Conservation (phyloP, 2,888 invertebrate species). For the Rhingia rostrata region DNA sequence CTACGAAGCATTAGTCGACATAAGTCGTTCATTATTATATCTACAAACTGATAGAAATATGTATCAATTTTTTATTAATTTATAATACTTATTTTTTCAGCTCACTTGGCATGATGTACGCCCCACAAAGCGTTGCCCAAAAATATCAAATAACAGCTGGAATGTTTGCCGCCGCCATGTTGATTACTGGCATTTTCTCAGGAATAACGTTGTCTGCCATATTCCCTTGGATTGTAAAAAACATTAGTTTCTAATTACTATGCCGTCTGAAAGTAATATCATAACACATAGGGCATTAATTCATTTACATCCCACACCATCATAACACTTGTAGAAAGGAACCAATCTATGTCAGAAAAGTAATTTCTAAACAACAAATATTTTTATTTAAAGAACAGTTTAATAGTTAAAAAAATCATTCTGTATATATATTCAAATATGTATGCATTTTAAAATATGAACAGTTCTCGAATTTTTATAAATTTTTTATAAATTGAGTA, state of each 20-base stretch:
- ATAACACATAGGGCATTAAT: slow-evolving; percentile 27
- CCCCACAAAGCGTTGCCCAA: slow-evolving; percentile 87
- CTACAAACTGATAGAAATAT: not conserved
- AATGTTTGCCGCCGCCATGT: slow-evolving; percentile 97
- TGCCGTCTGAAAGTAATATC: not conserved
- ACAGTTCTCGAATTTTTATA: too few species aligned
- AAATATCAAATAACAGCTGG: slow-evolving; percentile 94
- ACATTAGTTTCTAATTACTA: slow-evolving; percentile 64
- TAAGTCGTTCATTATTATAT: too few species aligned
- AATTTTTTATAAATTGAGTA: not conserved
- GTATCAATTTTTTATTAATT: slow-evolving; percentile 29
- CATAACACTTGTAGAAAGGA: slow-evolving; percentile 19
- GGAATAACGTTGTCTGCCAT: slow-evolving; percentile 91
- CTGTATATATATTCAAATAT: too few species aligned
- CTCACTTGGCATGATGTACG: slow-evolving; percentile 83
- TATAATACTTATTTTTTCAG: slow-evolving; percentile 83
- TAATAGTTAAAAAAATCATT: too few species aligned
- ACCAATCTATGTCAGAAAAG: not conserved
- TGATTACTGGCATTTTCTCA: slow-evolving; percentile 93
- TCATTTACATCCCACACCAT: not conserved
- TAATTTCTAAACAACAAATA: not conserved
- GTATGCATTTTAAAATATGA: too few species aligned
- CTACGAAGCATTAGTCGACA: too few species aligned
- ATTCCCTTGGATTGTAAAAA: slow-evolving; percentile 86
- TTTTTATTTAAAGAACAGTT: too few species aligned